phyloP scores from a whole-genome alignment of 2,888 invertebrate genomes.

The Portevinia maculata region DNA sequence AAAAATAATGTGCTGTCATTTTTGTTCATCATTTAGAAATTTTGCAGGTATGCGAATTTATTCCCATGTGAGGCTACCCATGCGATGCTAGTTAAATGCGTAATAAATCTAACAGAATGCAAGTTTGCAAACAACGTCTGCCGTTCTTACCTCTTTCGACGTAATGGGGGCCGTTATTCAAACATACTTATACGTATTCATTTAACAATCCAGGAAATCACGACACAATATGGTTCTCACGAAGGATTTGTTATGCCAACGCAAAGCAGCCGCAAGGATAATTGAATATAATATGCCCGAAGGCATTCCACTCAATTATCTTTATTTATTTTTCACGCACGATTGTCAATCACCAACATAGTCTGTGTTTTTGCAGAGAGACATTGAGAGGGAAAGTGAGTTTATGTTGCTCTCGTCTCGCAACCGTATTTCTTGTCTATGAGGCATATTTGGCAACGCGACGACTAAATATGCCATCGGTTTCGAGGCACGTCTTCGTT shows the following conservation, averaged over 20 bases:
- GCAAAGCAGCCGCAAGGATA: neutral
- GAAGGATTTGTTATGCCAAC: neutral
- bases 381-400: neutral
- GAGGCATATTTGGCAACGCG: constrained; percentile 25
- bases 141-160: neutral
- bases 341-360: constrained; percentile 43
- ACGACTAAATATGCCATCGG: neutral
- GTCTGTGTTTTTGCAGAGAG: constrained; percentile 8
- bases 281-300: constrained; percentile 9
- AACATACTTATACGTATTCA: neutral
- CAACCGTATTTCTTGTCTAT: constrained; percentile 5
- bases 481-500: constrained; percentile 24
- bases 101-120: neutral
- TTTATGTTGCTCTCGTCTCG: constrained; percentile 1
- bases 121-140: neutral
- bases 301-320: constrained; percentile 47
- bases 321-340: constrained; percentile 44
- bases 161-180: neutral
- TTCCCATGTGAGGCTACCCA: too few species aligned
- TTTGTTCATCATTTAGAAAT: too few species aligned
- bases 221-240: neutral
- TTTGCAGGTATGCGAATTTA: too few species aligned
- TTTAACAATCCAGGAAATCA: neutral
- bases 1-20: too few species aligned
- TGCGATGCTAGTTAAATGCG: too few species aligned